Base-by-base conservation (phyloP, 2,888 invertebrate genomes). In the Metopia argyrocephala region DNA sequence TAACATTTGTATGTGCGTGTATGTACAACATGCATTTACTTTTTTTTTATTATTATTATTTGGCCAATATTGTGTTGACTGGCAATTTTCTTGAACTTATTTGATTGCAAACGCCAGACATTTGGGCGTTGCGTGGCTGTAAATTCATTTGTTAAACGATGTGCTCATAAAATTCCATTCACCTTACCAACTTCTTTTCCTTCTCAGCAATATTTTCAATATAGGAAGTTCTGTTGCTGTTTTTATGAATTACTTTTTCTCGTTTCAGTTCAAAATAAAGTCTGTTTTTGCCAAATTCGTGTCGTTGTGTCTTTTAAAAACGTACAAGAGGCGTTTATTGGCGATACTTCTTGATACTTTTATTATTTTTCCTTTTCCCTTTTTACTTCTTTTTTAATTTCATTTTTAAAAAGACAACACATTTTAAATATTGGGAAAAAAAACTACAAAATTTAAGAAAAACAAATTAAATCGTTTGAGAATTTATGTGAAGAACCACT, bases 81-180 rank as follows among this genome's bases (percentile, higher is more conserved):
- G 74, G 81, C 61, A 74, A 70, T 78, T 81, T 81, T 75, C 65
- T 64, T 75, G 74, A 74, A 78, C 69, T 78, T 78, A 81, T 81
- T 81, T 81, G 81, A 81, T 81, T 81, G 81, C 88, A 89, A 90
- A 90, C 90, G 89, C 89, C 89, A 90, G 89, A 90, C 90, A 88
- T 87, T 90, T 89, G 90, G 90, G 90, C 90, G 90, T 90, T 90
- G 87, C 90, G 87, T 86, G 87, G 89, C 89, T 90, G 90, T 90
- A 90, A 90, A 90, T 90, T 90, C 90, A 90, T 90, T 90, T 90
- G 89, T 89, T 90, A 90, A 90, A 90, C 87, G 90, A 90, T 88
- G 88, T 86, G 87, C 89, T 89, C 90, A 89, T 90, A 90, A 89
- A 90, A 89, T 88, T 89, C 84, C 85, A 68, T 84, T 85, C 84